These are phyloP conservation scores for Hecatera dysodea DNA, from an alignment of 2,888 invertebrate genomes.

Conservation along the genomic window DNA sequence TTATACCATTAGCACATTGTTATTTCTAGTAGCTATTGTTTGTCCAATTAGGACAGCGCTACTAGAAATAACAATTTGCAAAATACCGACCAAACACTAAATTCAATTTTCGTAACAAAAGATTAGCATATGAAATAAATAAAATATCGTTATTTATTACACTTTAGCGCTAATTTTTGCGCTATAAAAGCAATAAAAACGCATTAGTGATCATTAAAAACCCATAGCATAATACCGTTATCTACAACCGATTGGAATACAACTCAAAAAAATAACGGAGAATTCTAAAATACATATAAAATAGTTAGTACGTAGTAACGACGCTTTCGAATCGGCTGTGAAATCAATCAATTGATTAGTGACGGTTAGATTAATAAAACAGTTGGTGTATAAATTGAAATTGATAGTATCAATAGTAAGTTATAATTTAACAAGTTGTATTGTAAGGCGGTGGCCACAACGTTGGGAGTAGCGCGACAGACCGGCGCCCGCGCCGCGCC, in stretches of 20 bases:
- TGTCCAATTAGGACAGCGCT: too few relatives aligned
- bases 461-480: constrained; percentile 16
- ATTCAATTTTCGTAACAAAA: constrained; percentile 34
- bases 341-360: constrained; percentile 75
- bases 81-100: constrained; percentile 9
- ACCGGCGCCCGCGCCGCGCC: constrained; percentile 48
- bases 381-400: constrained; percentile 71
- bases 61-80: constrained; percentile 23
- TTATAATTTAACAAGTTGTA: constrained; percentile 62
- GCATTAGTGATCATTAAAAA: constrained; percentile 61
- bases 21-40: too few relatives aligned
- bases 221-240: constrained; percentile 60
- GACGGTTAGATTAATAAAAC: constrained; percentile 68
- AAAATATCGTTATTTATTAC: constrained; percentile 42
- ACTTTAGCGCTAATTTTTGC: constrained; percentile 48
- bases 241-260: constrained; percentile 53
- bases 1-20: constrained; percentile 17
- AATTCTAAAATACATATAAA: constrained; percentile 69
- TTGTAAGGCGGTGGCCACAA: constrained; percentile 58
- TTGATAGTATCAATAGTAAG: constrained; percentile 69
- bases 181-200: constrained; percentile 31
- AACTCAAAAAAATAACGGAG: constrained; percentile 65
- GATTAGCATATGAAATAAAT: constrained; percentile 43
- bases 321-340: constrained; percentile 75
- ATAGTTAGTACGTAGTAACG: constrained; percentile 64